These are phyloP conservation scores for Coenonympha glycerion DNA, from an alignment of 2,888 invertebrate species.

Conservation along the genomic window DNA sequence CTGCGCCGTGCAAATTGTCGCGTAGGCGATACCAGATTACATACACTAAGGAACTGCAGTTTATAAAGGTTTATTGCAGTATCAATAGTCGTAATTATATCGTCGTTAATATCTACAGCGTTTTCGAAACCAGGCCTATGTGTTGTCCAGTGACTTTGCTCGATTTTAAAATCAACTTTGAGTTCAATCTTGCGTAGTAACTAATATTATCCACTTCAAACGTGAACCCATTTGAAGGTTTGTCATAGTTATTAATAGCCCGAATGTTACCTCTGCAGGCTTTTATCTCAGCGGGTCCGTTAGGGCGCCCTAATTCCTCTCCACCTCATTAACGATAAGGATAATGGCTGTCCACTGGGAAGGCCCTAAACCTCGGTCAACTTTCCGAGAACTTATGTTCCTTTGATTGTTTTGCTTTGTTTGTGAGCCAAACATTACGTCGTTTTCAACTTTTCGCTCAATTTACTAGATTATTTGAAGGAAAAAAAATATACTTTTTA, in stretches of 20 bases:
- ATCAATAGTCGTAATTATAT: not conserved
- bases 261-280: not conserved
- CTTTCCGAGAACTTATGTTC: constrained; percentile 17
- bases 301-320: constrained; percentile 13
- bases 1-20: constrained; percentile 37
- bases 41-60: not conserved
- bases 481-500: too few species aligned
- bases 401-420: not conserved
- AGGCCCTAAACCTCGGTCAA: not conserved
- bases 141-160: too few species aligned
- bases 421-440: not conserved
- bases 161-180: too few species aligned
- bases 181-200: too few species aligned
- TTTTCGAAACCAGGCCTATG: too few species aligned
- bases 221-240: not conserved
- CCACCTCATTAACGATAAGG: constrained; percentile 19
- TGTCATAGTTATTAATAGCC: not conserved
- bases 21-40: constrained; percentile 34
- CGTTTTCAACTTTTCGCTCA: too few species aligned
- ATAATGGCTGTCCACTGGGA: constrained; percentile 5
- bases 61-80: not conserved
- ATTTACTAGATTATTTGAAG: too few species aligned
- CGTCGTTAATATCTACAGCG: not conserved
- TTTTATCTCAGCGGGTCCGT: constrained; percentile 11
- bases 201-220: too few species aligned